These are phyloP conservation scores for Acleris sparsana DNA, from an alignment of 2,888 invertebrate species.

Conservation along the genomic window DNA sequence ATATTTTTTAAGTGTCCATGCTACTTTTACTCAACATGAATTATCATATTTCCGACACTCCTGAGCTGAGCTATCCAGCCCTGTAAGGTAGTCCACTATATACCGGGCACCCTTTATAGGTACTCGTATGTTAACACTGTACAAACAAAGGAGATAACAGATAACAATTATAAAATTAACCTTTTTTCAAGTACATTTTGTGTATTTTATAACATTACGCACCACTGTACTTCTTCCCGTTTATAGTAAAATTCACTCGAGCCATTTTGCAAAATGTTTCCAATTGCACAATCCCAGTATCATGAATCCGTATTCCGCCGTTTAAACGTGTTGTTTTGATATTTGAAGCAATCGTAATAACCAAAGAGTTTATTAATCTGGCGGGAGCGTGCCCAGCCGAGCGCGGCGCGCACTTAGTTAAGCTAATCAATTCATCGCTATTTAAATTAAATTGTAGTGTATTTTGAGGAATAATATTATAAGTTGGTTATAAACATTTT, in stretches of 20 bases:
- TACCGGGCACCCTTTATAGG: too few relatives aligned
- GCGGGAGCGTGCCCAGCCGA: neutral
- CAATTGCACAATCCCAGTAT: slow-evolving; percentile 5
- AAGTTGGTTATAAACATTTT: neutral
- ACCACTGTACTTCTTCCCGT: slow-evolving; percentile 51
- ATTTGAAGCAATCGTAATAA: slow-evolving; percentile 7
- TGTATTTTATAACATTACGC: slow-evolving; percentile 50
- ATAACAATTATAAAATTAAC: too few relatives aligned
- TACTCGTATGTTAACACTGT: too few relatives aligned
- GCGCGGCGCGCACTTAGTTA: neutral
- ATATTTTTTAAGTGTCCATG: too few relatives aligned
- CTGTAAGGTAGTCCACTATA: too few relatives aligned
- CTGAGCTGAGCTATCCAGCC: too few relatives aligned
- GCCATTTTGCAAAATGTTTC: slow-evolving; percentile 42
- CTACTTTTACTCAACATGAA: too few relatives aligned
- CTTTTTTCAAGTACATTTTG: too few relatives aligned
- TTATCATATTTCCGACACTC: too few relatives aligned
- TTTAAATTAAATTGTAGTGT: neutral
- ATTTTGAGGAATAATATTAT: neutral
- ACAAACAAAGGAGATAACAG: too few relatives aligned
- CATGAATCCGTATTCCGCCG: neutral
- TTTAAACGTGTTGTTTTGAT: slow-evolving; percentile 19
- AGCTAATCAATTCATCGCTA: neutral
- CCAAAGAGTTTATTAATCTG: neutral
- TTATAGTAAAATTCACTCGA: slow-evolving; percentile 50